These are phyloP conservation scores for Aporrectodea caliginosa DNA, from an alignment of 1,140 invertebrate species.

Conservation along the genomic window DNA sequence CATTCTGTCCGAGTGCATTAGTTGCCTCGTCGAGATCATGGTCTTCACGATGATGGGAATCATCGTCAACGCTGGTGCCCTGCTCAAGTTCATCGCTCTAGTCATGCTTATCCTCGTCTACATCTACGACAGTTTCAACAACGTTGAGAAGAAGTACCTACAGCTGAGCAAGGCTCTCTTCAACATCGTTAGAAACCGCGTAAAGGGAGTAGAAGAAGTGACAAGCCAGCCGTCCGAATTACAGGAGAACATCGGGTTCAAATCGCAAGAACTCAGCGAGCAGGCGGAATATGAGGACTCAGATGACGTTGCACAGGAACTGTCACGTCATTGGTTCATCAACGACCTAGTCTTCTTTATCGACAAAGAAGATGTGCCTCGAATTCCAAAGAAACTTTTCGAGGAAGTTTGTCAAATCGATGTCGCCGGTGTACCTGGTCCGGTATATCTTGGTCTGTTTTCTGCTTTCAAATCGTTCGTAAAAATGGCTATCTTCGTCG, in stretches of 20 bases:
- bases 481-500: conserved; percentile 49
- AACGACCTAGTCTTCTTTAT: conserved; percentile 51
- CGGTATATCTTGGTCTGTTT: conserved; percentile 49
- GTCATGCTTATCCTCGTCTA: conserved; percentile 42
- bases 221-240: conserved; percentile 48
- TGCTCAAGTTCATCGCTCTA: conserved; percentile 40
- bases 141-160: conserved; percentile 40
- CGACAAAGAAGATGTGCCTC: conserved; percentile 50
- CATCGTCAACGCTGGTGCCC: conserved; percentile 42
- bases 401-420: conserved; percentile 48
- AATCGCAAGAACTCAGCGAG: conserved; percentile 31
- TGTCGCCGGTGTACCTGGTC: conserved; percentile 49
- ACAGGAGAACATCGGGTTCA: conserved; percentile 47
- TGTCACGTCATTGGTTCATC: conserved; percentile 45
- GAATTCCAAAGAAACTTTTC: conserved; percentile 49
- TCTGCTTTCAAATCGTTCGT: conserved; percentile 51
- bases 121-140: conserved; percentile 38
- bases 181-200: conserved; percentile 28
- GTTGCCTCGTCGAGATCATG: conserved; percentile 47
- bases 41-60: conserved; percentile 48
- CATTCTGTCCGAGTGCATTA: conserved; percentile 46
- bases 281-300: conserved; percentile 31
- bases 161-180: conserved; percentile 41
- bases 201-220: conserved; percentile 39
- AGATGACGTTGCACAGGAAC: conserved; percentile 38